Conservation (phyloP, 2,113 vertebrate genomes). For the Carassius gibelio region DNA sequence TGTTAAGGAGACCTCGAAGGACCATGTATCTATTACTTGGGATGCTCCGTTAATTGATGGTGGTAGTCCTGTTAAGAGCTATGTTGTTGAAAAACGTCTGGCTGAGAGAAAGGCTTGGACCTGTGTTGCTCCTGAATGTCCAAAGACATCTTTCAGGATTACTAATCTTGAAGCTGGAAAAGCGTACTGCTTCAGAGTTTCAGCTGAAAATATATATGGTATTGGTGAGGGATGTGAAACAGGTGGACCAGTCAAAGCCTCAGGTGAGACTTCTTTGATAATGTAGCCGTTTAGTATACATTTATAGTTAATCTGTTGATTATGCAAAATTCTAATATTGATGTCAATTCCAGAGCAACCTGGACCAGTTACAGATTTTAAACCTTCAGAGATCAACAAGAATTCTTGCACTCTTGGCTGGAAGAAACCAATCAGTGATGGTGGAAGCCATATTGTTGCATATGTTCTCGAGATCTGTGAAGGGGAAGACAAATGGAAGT, state of each 20-base stretch:
- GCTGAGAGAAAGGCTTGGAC: slow-evolving; percentile 98
- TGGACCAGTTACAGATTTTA: slow-evolving; percentile 91
- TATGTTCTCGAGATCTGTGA: slow-evolving; percentile 86
- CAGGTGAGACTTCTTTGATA: slow-evolving; percentile 77
- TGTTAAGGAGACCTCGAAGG: slow-evolving; percentile 90
- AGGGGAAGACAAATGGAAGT: slow-evolving; percentile 87
- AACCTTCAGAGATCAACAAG: slow-evolving; percentile 82
- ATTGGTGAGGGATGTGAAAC: slow-evolving; percentile 97
- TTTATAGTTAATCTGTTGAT: not conserved
- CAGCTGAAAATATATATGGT: slow-evolving; percentile 95
- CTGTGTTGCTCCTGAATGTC: slow-evolving; percentile 87
- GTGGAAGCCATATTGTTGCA: slow-evolving; percentile 87
- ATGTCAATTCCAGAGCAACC: slow-evolving; percentile 83
- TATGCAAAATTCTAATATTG: not conserved
- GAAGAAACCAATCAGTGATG: slow-evolving; percentile 93
- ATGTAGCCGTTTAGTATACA: not conserved
- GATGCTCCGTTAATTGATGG: slow-evolving; percentile 91
- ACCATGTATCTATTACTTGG: slow-evolving; percentile 90
- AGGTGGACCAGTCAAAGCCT: slow-evolving; percentile 88
- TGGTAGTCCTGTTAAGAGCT: slow-evolving; percentile 92
- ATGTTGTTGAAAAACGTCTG: slow-evolving; percentile 95
- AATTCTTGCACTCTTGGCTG: slow-evolving; percentile 86
- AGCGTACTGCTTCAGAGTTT: slow-evolving; percentile 95
- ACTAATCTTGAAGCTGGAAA: slow-evolving; percentile 91
- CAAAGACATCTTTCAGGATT: slow-evolving; percentile 90